Base-by-base conservation (phyloP, 2,113 vertebrate species). In the Anarhynchus alexandrinus region DNA sequence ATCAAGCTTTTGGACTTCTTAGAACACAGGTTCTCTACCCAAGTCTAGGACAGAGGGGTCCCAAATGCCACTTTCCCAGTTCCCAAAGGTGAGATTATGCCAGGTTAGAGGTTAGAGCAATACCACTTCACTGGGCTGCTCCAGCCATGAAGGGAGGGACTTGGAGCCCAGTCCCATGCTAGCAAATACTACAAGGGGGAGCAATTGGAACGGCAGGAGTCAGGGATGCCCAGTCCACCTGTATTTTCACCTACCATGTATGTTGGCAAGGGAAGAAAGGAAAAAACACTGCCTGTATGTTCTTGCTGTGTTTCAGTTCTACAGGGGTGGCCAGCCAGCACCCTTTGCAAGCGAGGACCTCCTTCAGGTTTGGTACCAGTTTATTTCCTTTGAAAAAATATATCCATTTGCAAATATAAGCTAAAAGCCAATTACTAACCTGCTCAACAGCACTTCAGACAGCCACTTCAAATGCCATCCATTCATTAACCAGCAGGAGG, bases 101-200 rank as follows among this genome's bases (percentile, higher is more conserved):
- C 57, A 76, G 25, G 2, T 27, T 38, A 66, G 18, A 88, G 14
- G 14, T 58, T 34, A 82, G 18, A 74, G 30, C 19, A 74, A 62
- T 47, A 38, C 5, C 11, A 26, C 10, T 62, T 67, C 17, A 14
- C 26, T 36, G 40, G 32, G 62, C 30, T 82, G 26, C 10, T 67
- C 3, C 55, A 66, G 34, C 11, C 45, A n/a, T 1, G 2, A 49
- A 42, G 11, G 8, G 15, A 82, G n/a, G 23, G 52, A 40, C 82
- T 29, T 52, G 45, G 26, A 74, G 26, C 9, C 17, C 20, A n/a
- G n/a, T 32, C 14, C 7, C 29, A 52, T 0, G 0, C 2, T 38
- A 61, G 15, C 11, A 84, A 88, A 74, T 8, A 2, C 29, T 69
- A 62, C 1, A 0, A 29, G 1, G 4, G 15, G 4, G 3, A 71